phyloP scores from a whole-genome alignment of 2,888 invertebrate species.

The Papilio gigon region DNA sequence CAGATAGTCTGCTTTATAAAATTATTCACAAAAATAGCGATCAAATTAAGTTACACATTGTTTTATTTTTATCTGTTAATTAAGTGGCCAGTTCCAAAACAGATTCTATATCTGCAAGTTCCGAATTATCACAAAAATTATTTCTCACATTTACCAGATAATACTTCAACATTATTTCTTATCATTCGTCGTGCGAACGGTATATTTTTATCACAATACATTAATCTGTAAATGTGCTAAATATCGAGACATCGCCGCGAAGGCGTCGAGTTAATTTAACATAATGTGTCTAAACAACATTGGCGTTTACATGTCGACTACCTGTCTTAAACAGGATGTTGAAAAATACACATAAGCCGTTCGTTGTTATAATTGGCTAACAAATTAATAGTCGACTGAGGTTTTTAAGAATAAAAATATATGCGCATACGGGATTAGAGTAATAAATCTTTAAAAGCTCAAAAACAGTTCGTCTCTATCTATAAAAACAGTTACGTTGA shows the following conservation, averaged over 20 bases:
- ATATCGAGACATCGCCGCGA: constrained; percentile 20
- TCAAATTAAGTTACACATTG: background rate
- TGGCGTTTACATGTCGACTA: constrained; percentile 38
- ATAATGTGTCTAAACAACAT: constrained; percentile 33
- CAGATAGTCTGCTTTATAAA: background rate
- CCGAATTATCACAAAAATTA: background rate
- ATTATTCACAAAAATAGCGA: background rate
- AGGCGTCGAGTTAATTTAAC: constrained; percentile 36
- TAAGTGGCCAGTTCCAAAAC: constrained; percentile 6
- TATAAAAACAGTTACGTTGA: constrained; percentile 27
- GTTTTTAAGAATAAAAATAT: constrained; percentile 23
- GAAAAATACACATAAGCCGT: constrained; percentile 38
- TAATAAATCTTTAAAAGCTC: constrained; percentile 36
- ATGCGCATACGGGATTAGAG: constrained; percentile 30
- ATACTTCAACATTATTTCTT: constrained; percentile 7
- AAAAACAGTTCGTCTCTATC: constrained; percentile 6
- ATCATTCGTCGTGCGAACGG: background rate
- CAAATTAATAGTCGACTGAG: constrained; percentile 36
- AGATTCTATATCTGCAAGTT: background rate
- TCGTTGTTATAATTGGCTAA: constrained; percentile 35
- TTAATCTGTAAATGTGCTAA: constrained; percentile 31
- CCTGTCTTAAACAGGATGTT: constrained; percentile 42
- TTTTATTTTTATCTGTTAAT: constrained; percentile 6
- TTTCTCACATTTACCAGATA: background rate
- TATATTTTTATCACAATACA: constrained; percentile 11